These are phyloP conservation scores for Varecia variegata DNA, from an alignment of 2,797 vertebrate species.

Conservation along the genomic window DNA sequence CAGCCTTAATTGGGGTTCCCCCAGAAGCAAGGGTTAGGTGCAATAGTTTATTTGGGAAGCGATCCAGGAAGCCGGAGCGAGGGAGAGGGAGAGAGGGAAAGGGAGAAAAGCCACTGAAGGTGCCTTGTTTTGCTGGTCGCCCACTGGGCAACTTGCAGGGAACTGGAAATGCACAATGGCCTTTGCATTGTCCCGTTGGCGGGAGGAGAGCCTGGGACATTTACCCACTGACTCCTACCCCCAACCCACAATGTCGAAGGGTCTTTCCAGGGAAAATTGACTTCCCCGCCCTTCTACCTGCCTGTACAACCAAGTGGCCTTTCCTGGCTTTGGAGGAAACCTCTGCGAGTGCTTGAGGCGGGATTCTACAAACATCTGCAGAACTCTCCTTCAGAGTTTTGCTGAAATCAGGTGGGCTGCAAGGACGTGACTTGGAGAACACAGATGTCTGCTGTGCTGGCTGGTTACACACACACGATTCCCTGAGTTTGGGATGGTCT, in stretches of 20 bases:
- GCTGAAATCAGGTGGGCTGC: neutral
- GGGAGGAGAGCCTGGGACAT: neutral
- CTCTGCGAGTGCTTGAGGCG: neutral
- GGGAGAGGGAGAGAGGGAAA: no score
- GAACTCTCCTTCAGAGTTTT: neutral
- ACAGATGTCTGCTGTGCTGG: no score
- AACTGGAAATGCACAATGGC: neutral
- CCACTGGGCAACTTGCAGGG: neutral
- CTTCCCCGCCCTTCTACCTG: neutral
- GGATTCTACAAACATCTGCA: neutral
- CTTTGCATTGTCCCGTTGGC: neutral
- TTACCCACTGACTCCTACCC: neutral
- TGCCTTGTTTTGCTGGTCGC: neutral
- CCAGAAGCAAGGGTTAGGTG: neutral
- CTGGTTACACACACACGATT: neutral
- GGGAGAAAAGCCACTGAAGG: neutral
- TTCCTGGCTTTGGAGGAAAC: neutral
- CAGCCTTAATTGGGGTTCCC: neutral
- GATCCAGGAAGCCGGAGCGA: neutral
- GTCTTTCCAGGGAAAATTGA: neutral
- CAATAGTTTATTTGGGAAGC: neutral
- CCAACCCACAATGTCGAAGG: neutral
- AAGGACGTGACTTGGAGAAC: neutral
- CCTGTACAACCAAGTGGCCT: fast-evolving
- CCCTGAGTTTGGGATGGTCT: neutral